Conservation (phyloP, 1,140 invertebrate genomes). For the Bombus impatiens region DNA sequence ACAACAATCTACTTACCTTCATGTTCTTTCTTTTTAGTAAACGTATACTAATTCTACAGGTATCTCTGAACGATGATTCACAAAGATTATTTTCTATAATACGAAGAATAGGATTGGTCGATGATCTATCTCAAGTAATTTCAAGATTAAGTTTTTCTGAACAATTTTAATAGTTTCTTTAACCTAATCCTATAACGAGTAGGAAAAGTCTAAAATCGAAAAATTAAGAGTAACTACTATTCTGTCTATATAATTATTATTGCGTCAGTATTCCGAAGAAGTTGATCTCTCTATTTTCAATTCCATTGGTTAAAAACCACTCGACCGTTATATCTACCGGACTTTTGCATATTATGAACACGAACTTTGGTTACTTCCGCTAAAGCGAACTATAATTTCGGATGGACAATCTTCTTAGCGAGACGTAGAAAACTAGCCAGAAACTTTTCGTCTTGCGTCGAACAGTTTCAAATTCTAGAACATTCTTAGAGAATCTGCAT, state of each 20-base stretch:
- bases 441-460: conserved; percentile 26
- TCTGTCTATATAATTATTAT: background rate
- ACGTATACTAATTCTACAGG: background rate
- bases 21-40: background rate
- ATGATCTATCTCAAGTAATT: background rate
- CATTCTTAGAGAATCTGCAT: conserved; percentile 32
- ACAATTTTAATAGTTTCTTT: background rate
- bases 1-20: background rate
- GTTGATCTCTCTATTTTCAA: background rate
- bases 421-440: background rate
- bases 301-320: background rate
- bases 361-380: background rate
- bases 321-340: too few relatives aligned
- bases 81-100: too few relatives aligned
- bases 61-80: too few relatives aligned
- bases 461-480: conserved; percentile 40
- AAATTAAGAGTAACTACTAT: background rate
- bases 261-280: background rate
- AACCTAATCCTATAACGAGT: background rate
- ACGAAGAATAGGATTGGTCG: too few relatives aligned
- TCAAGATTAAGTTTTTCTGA: background rate
- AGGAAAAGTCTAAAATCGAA: background rate
- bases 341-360: background rate
- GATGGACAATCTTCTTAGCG: background rate
- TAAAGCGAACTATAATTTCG: background rate